Conservation (phyloP, 2,113 vertebrate species). For the Malurus cyaneus region DNA sequence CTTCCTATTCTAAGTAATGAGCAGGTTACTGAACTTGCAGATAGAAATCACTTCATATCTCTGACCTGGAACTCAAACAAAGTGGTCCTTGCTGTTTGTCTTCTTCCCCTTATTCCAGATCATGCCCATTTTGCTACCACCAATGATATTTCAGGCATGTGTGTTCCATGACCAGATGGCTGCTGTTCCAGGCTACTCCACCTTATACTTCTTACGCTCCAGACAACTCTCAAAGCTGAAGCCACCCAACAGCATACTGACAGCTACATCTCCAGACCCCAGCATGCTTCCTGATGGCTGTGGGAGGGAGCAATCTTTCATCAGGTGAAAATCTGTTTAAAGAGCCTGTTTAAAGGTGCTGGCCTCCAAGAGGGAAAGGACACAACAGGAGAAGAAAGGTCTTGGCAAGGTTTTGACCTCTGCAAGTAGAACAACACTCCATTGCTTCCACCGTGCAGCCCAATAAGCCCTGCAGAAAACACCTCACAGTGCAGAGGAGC, state of each 20-base stretch:
- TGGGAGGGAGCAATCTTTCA: background rate
- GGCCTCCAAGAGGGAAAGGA: background rate
- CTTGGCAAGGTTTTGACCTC: background rate
- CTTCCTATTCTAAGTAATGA: background rate
- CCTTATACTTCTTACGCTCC: background rate
- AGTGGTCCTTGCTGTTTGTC: background rate
- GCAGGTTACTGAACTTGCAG: background rate
- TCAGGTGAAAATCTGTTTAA: background rate
- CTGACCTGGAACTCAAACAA: background rate
- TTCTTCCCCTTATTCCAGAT: background rate
- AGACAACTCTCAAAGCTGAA: background rate
- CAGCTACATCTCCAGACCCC: background rate
- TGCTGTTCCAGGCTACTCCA: background rate
- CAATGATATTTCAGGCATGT: background rate
- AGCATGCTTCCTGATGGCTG: background rate
- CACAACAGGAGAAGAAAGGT: background rate
- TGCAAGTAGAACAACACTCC: background rate
- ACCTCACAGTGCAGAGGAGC: background rate
- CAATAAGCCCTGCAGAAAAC: background rate
- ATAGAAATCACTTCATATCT: background rate
- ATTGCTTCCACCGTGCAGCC: background rate
- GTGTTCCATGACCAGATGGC: background rate
- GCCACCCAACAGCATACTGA: background rate
- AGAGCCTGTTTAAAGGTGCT: background rate
- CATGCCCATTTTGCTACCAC: fast-evolving